Base-by-base conservation (phyloP, 2,888 invertebrate species). In the Andrena trimmerana region DNA sequence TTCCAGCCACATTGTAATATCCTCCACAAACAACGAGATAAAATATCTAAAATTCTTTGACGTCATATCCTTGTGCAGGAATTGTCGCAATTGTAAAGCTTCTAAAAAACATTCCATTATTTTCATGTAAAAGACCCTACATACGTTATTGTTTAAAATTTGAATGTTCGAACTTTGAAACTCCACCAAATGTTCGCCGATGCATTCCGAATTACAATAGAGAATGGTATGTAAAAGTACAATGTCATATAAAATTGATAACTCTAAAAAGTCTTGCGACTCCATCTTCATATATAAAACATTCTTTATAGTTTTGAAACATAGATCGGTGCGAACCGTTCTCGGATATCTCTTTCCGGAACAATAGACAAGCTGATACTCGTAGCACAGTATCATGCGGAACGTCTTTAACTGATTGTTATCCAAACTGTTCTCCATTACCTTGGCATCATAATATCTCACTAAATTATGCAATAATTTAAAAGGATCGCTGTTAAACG, bases 71-170 rank as follows among this genome's bases (percentile, higher is more conserved):
- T 78, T 65, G 27, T 69, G 67, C n/a, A 89, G 36, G 27, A 84
- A 82, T 33, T 74, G 50, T 4, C 83, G 72, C 59, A 92, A 74
- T 54, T 78, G 74, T 72, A 89, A 79, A 0, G 88, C 71, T 54
- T 90, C 88, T 4, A 90, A 68, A 62, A 93, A 89, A 54, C 90
- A 90, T 71, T 89, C 88, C 3, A 88, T 68, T 33, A 89, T 67
- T 79, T 85, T 90, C 62, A 92, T 83, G 48, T 86, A 90, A 29
- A 75, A 72, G n/a, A 69, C 54, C 59, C 54, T 83, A 3, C 63
- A 70, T 16, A 84, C 72, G 2, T 72, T 36, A 2, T 31, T 75
- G n/a, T 62, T 79, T 2, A 71, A 13, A 2, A 54, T 29, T 31
- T 63, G 48, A 13, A 50, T 24, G n/a, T 71, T 65, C 0, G n/a